Evolutionary conservation across 2,113 vertebrate genomes (phyloP).

Genomic region (Coptodon bakossiorum): DNA sequence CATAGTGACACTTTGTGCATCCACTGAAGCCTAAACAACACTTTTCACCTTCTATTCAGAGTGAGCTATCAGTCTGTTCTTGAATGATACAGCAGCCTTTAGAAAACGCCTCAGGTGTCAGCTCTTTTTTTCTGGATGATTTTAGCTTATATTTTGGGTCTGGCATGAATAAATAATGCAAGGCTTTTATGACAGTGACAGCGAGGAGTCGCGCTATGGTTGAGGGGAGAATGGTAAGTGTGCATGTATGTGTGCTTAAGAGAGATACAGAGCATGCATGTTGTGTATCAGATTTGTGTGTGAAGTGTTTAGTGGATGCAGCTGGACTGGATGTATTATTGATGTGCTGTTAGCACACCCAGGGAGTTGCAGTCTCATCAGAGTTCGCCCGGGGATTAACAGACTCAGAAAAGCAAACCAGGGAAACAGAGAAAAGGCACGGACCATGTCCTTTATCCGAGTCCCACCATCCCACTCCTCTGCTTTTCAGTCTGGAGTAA

Average conservation of each 20-base stretch:
- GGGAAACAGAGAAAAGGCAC: constrained; percentile 43
- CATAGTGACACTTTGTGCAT: constrained; percentile 14
- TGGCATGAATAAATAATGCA: constrained; percentile 58
- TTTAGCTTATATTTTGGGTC: constrained; percentile 51
- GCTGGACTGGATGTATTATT: constrained; percentile 68
- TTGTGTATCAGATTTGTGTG: constrained; percentile 6
- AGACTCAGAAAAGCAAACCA: constrained; percentile 55
- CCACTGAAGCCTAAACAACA: constrained; percentile 19
- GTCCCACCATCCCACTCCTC: not conserved
- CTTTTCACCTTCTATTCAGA: constrained; percentile 34
- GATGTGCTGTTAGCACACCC: constrained; percentile 62
- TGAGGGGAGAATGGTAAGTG: constrained; percentile 37
- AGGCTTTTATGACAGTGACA: constrained; percentile 56
- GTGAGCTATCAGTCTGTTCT: constrained; percentile 20
- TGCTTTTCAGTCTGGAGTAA: not conserved
- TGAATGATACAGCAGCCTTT: constrained; percentile 42
- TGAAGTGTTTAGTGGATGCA: constrained; percentile 44
- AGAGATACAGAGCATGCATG: constrained; percentile 13
- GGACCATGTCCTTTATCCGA: not conserved
- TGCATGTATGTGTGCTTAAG: constrained; percentile 21
- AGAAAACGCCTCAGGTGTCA: constrained; percentile 37
- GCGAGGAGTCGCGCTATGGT: constrained; percentile 37
- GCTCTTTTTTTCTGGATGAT: constrained; percentile 23
- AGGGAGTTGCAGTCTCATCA: constrained; percentile 64
- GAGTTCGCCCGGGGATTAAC: constrained; percentile 65